These are phyloP conservation scores for Scaptomyza montana DNA, from an alignment of 1,140 invertebrate genomes.

Conservation along the genomic window DNA sequence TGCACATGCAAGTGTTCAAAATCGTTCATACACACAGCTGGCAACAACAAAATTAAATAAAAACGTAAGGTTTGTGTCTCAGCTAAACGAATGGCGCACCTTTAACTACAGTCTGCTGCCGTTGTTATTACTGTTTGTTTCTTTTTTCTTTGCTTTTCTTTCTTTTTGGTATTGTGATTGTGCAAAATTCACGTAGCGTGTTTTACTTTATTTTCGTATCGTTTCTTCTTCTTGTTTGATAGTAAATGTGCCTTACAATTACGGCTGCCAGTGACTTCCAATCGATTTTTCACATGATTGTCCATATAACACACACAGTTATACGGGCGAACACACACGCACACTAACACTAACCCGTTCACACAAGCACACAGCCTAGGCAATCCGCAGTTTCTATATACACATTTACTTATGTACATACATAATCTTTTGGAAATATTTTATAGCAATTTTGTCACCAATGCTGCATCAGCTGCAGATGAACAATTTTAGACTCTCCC, in stretches of 20 bases:
- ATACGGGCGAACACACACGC: conserved; percentile 19
- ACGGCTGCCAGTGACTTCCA: conserved; percentile 73
- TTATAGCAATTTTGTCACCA: conserved; percentile 21
- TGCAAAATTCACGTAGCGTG: conserved; percentile 28
- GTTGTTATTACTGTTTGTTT: neutral
- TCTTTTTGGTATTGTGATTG: conserved; percentile 21
- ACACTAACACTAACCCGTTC: neutral
- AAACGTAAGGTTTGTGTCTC: conserved; percentile 40
- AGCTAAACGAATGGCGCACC: conserved; percentile 50
- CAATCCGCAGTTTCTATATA: conserved; percentile 11
- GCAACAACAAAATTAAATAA: conserved; percentile 43
- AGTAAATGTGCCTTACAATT: conserved; percentile 60
- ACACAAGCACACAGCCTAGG: neutral
- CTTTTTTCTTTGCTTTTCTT: conserved; percentile 8
- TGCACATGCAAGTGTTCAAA: conserved; percentile 52
- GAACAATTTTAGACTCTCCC: neutral
- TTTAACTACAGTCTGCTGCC: conserved; percentile 35
- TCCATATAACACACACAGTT: conserved; percentile 50
- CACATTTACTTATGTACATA: conserved; percentile 10
- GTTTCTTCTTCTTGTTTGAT: conserved; percentile 71
- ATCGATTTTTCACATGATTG: conserved; percentile 84
- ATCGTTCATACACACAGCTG: conserved; percentile 25
- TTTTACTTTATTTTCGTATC: conserved; percentile 24
- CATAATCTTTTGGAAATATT: conserved; percentile 31
- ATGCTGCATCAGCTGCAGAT: conserved; percentile 26